phyloP scores from a whole-genome alignment of 2,888 invertebrate species.

The Celastrina argiolus region DNA sequence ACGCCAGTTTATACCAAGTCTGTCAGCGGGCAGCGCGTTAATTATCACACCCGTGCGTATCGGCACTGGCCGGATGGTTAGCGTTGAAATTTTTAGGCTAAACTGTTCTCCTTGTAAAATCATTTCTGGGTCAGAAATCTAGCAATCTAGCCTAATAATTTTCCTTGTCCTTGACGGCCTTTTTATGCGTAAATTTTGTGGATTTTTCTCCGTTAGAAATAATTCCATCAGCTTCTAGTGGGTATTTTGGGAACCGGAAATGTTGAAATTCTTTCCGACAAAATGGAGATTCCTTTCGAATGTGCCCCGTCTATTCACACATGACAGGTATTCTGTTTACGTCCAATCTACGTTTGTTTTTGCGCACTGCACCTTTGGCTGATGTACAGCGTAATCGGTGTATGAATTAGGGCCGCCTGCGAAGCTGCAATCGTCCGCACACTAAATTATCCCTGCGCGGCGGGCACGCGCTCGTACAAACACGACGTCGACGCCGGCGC shows the following conservation, averaged over 20 bases:
- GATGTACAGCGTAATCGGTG: constrained; percentile 43
- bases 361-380: constrained; percentile 64
- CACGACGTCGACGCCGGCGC: constrained; percentile 32
- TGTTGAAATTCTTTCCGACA: background rate
- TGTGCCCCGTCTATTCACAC: background rate
- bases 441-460: constrained; percentile 45
- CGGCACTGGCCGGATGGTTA: constrained; percentile 25
- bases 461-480: constrained; percentile 37
- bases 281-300: constrained; percentile 6
- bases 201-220: background rate
- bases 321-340: constrained; percentile 37
- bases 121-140: background rate
- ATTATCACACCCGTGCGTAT: constrained; percentile 52
- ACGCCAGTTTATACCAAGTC: constrained; percentile 43
- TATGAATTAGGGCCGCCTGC: constrained; percentile 50
- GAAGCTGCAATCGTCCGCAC: constrained; percentile 51
- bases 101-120: background rate
- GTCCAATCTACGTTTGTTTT: constrained; percentile 48
- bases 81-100: background rate
- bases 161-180: background rate
- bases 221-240: background rate
- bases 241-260: background rate
- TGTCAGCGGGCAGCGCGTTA: constrained; percentile 59
- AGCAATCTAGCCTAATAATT: background rate
- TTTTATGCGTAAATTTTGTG: background rate